Evolutionary conservation across 2,113 vertebrate genomes (phyloP), one percentile per base, ranked within the genome.

Genomic region (Gallinago jamesoni): DNA sequence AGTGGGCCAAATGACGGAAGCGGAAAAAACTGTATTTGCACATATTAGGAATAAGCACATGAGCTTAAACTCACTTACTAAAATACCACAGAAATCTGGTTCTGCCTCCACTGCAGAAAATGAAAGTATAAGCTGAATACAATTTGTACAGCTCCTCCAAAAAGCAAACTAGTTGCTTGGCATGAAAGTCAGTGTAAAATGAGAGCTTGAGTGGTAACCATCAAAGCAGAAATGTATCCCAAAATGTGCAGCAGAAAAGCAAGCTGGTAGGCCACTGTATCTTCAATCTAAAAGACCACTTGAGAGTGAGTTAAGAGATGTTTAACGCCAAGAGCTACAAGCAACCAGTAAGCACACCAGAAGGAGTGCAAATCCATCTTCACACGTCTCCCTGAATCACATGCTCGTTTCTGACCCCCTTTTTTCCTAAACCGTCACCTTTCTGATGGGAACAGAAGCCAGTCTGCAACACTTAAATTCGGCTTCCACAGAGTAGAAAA

Each of bases 381-480:
- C 56, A 23, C 25, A 23, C 15, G 3, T 7, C 33, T 47, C 35
- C 47, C 39, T 12, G 2, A 45, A 30, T 12, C 35, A 22, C 4
- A 0, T 3, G 3, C 22, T 50, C 6, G 1, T 3, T 18, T 60
- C 27, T 2, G 7, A 64, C 6, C 28, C 39, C 14, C 17, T 16
- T 64, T 33, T 33, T 18, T 3, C 35, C 67, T 39, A 35, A 17
- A 35, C 41, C 8, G 24, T 48, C 62, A 7, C 47, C 15, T 7
- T 55, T 25, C 9, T 3, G 25, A 48, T 1, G 4, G 27, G 7
- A 64, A 18, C 0, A 52, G 43, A 45, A 53, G 17, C 24, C 66
- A 30, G 33, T 0, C 35, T 10, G 39, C 69, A 35, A n/a, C 10
- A 14, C 10, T 8, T 16, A 9, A 14, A 37, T 37, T 47, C 52